phyloP scores from a whole-genome alignment of 2,113 vertebrate species.

The Ramphastos sulfuratus region DNA sequence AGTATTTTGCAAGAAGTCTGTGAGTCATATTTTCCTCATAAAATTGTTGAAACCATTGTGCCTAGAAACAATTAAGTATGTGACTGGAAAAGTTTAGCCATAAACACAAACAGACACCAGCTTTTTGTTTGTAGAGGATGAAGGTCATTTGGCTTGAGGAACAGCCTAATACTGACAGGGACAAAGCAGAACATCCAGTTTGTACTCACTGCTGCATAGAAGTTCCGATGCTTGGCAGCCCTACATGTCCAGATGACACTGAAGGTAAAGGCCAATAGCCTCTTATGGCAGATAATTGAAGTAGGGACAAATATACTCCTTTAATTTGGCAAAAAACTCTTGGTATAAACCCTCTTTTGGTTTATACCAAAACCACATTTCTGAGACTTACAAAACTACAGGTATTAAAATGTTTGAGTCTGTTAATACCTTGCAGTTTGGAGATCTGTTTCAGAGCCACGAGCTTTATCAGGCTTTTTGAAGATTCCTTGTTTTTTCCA shows the following conservation, averaged over 20 bases:
- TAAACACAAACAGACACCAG: slow-evolving; percentile 26
- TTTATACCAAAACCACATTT: background rate
- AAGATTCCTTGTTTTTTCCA: background rate
- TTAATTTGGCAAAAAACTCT: background rate
- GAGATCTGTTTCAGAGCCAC: background rate
- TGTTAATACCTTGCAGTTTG: background rate
- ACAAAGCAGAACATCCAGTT: background rate
- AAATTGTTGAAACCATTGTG: slow-evolving; percentile 41
- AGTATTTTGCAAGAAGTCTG: background rate
- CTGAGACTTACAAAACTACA: background rate
- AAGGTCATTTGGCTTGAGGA: background rate
- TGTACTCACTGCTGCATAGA: background rate
- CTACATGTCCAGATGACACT: background rate
- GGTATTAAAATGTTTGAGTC: rapidly evolving
- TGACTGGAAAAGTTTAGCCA: slow-evolving; percentile 35
- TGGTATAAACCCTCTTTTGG: rapidly evolving
- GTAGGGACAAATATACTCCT: background rate
- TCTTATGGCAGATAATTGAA: background rate
- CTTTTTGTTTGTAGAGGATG: background rate
- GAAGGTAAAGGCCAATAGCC: background rate
- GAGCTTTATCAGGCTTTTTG: rapidly evolving
- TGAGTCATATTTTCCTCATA: slow-evolving; percentile 32
- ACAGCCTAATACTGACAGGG: background rate
- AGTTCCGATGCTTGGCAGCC: background rate
- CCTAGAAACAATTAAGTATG: slow-evolving; percentile 57